Evolutionary conservation across 2,113 vertebrate genomes (phyloP), one percentile per base, ranked within the genome.

Genomic region (Perca flavescens): DNA sequence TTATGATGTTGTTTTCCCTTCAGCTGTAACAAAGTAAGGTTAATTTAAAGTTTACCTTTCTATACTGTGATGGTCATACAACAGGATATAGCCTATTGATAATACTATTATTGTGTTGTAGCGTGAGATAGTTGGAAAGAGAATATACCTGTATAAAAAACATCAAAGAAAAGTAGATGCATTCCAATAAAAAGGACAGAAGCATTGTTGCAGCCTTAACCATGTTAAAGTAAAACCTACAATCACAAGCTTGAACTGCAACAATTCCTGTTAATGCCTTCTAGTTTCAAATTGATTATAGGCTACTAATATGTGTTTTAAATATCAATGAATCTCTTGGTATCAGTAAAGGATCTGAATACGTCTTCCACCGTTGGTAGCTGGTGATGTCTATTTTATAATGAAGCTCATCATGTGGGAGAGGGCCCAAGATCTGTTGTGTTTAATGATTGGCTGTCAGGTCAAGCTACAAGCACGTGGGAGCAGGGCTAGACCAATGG

Each of bases 381-480:
- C 0, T 49, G 21, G 15, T 52, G 19, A 49, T 61, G 65, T 49
- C 57, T 36, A 36, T 71, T 60, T n/a, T 34, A 63, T 76, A 69
- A 79, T 70, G 22, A 62, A 62, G 21, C 15, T 50, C 57, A 74
- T 77, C 58, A 64, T 49, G 69, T 64, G 36, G 5, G 21, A 64
- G 16, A 69, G 52, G 79, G 57, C 56, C 50, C 22, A 60, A 63
- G 3, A 47, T 6, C 5, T 65, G 7, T 68, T 61, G 17, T 73
- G 25, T 12, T 53, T 40, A 5, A 0, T 77, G 79, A 92, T 92
- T 79, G 84, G 92, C 61, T 83, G 2, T 16, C n/a, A 25, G 9
- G 2, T n/a, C 0, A 50, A 79, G 17, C 54, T 63, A 0, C 5
- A 6, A 79, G 22, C 87, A 92, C 84, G 83, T 93, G 88, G 46